These are phyloP conservation scores for Thunnus albacares DNA, from an alignment of 2,797 vertebrate species.

Conservation along the genomic window DNA sequence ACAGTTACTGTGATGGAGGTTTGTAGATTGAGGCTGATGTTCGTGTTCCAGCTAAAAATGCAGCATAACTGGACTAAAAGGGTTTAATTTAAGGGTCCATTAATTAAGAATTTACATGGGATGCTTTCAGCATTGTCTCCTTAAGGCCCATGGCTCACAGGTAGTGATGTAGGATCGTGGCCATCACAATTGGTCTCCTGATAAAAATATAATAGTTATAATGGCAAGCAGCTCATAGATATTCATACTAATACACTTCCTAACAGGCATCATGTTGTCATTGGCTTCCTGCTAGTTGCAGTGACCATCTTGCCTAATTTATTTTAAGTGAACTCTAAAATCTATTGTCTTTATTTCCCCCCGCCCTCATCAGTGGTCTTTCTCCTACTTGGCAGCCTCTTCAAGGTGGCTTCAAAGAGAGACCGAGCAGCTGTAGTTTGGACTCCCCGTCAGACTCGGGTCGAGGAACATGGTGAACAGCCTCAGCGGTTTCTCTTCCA, in stretches of 20 bases:
- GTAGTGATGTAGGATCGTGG: slow-evolving; percentile 25
- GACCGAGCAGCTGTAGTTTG: slow-evolving; percentile 46
- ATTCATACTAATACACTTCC: slow-evolving; percentile 32
- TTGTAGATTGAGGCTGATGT: slow-evolving; percentile 36
- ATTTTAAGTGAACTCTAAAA: slow-evolving; percentile 61
- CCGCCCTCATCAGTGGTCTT: slow-evolving; percentile 20
- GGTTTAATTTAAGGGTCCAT: slow-evolving; percentile 4
- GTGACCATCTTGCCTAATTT: slow-evolving; percentile 50
- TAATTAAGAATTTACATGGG: slow-evolving; percentile 32
- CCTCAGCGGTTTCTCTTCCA: slow-evolving; percentile 4
- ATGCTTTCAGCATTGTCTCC: slow-evolving; percentile 24
- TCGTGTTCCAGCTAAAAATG: slow-evolving; percentile 37
- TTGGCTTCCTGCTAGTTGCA: slow-evolving; percentile 53
- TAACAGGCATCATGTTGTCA: slow-evolving; percentile 32
- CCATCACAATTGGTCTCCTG: slow-evolving; percentile 28
- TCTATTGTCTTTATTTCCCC: slow-evolving; percentile 39
- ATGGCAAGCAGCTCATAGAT: slow-evolving; percentile 28
- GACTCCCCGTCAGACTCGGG: slow-evolving; percentile 13
- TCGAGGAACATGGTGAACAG: slow-evolving; percentile 12
- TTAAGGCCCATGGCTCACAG: slow-evolving; percentile 17
- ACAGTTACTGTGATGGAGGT: slow-evolving; percentile 38
- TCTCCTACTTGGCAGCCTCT: slow-evolving; percentile 50
- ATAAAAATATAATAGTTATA: slow-evolving; percentile 37
- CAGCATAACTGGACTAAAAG: slow-evolving; percentile 31
- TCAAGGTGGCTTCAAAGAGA: slow-evolving; percentile 25